Base-by-base conservation (phyloP, 2,888 invertebrate species). In the Neria commutata region DNA sequence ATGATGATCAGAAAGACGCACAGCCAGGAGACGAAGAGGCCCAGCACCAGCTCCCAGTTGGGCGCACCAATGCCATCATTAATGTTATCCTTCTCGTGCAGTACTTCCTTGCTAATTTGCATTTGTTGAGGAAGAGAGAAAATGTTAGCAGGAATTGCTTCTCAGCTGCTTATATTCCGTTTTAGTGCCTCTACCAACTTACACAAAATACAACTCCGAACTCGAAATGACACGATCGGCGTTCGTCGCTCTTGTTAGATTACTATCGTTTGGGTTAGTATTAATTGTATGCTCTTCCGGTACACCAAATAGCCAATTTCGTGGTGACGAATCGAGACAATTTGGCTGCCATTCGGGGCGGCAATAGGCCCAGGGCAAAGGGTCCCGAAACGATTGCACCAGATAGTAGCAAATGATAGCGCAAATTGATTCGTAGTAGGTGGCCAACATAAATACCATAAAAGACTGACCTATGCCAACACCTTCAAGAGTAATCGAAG, bases 361-460 rank as follows among this genome's bases (percentile, higher is more conserved):
- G 69, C 89, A 89, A 17, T 78, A 70, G 1, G 87, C 78, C 89
- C 89, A 89, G 8, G 89, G 89, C 54, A 89, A 77, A n/a, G 84
- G 81, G 3, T 82, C 69, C 51, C 83, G 82, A 75, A 89, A 89
- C 21, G 89, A 89, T 59, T 85, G 84, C 58, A 86, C 74, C 66
- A 89, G 82, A 76, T 88, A 89, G 71, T 84, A 86, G 26, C 86
- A 75, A 16, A 87, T 86, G 56, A 89, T 71, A 2, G 87, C 87
- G 49, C 76, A 75, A 62, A 80, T 67, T 26, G 86, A 84, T 63
- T 86, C 86, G 74, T 89, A 89, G 72, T 89, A 89, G 25, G 87
- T 86, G 45, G 84, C 84, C 26, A 89, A 85, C 54, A 84, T 83
- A 53, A 83, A 80, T 37, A 85, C 84, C 55, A 84, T 83, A 37